Evolutionary conservation across 2,113 vertebrate species (phyloP), one percentile per base, ranked within the genome.

Genomic region (Salvelinus sp.): DNA sequence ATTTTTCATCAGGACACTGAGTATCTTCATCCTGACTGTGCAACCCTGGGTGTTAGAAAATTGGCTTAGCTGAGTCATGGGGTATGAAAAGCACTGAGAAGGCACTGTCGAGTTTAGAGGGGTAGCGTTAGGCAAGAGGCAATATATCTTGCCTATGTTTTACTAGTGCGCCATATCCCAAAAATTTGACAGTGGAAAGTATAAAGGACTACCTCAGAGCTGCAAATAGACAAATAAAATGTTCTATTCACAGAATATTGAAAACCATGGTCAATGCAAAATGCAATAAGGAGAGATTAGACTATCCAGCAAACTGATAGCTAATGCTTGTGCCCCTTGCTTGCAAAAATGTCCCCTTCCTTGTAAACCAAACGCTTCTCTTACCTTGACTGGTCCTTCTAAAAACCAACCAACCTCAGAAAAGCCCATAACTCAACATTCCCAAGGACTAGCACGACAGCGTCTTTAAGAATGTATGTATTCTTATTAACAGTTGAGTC

Each of bases 1-100:
- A 14, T 58, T 58, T 72, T 18, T 72, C 48, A 72, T 72, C 18
- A n/a, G 16, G 27, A 72, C 54, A 72, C 27, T 68, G 23, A 28
- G 70, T 70, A 54, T 54, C 23, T 23, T 57, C 57, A 62, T 30
- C n/a, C 58, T n/a, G 71, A 73, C 28, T 18, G 23, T 18, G 20
- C 54, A 13, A 23, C 57, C 28, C n/a, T 38, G 30, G 22, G 38
- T 68, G 30, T 68, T 28, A 66, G 44, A 69, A n/a, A 69, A n/a
- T 69, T 69, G 68, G n/a, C 38, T 22, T 28, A 22, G 69, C 69
- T 70, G 6, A 54, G 48, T 25, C 47, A 70, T 48, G 22, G 44
- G 47, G n/a, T 62, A 20, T 9, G 38, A 0, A 20, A 27, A 63
- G 58, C 30, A 62, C 58, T 44, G 20, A 38, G n/a, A 73, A 73